Evolutionary conservation across 2,888 invertebrate species (phyloP), one percentile per base, ranked within the genome.

Genomic region (Phania funesta): DNA sequence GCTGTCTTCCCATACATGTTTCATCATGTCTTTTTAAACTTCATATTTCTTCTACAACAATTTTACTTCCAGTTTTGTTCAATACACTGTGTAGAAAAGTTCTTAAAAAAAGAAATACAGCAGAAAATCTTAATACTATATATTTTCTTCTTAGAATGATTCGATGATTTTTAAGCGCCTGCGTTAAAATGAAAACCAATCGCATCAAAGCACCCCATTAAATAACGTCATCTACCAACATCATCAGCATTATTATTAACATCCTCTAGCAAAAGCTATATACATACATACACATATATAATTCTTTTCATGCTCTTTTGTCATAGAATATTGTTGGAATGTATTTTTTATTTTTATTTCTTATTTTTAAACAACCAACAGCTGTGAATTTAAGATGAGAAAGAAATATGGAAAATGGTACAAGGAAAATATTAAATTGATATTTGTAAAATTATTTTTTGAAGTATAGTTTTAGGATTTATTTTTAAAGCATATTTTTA

Each of bases 201-300:
- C 91, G 91, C 90, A 91, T 91, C 91, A 91, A 91, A 91, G 91
- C 91, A 91, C 91, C 91, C 91, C 90, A 91, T 91, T 91, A 90
- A 90, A 90, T 89, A 90, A 90, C 90, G 90, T 89, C 89, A 88
- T 87, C 89, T 89, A 87, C 88, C 88, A 88, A 88, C 88, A 88
- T 86, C 85, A 85, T 86, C 54, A 67, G 65, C 68, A 65, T 73
- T 54, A 54, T 77, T 76, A 86, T 84, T 84, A 84, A 58, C 75
- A 79, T 79, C 76, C 65, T 76, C 44, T 60, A 52, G 13, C 13
- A 50, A 68, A 46, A 46, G 52, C 60, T 50, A 44, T 38, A 38
- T 54, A 26, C 20, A 65, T 24, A 56, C 35, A 44, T 9, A 46
- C 20, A 54, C 11, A 56, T 1, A 54, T 22, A 73, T 38, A 35